Base-by-base conservation (phyloP, 2,888 invertebrate genomes). In the Euplagia quadripunctaria region DNA sequence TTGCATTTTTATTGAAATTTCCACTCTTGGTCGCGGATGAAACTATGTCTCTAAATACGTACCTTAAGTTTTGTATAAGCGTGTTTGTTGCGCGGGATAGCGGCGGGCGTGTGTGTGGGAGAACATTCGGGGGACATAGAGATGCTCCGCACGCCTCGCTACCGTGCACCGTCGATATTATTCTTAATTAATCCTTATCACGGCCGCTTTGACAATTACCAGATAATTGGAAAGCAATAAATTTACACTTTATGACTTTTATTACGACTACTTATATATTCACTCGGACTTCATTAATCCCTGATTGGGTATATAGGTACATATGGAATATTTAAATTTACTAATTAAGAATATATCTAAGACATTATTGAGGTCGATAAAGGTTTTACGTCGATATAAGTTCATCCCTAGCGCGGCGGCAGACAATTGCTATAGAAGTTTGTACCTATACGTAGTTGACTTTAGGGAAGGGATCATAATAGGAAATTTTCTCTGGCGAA, bases 1-100 rank as follows among this genome's bases (percentile, higher is more conserved):
- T 96, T 93, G 92, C 95, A 95, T 96, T 93, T 96, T 95, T 95
- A 95, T 95, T 94, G 94, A 94, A 95, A 91, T 94, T 94, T 94
- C 93, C 92, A 94, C 92, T 94, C 92, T 91, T 91, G 92, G 90
- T 88, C 91, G 90, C 87, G 91, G 91, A 93, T 93, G 91, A 93
- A 94, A 94, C 93, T 94, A 93, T 92, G 90, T 92, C 89, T 93
- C 89, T 93, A 92, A 93, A 91, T 93, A 93, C 89, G 88, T 92
- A 94, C 90, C 91, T 92, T 91, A 90, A 93, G 90, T 89, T 92
- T 91, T 89, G 91, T 92, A 90, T 90, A 89, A 89, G 86, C 86
- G 86, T 87, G 84, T 86, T 86, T 88, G 87, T 84, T 74, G 63
- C 42, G 64, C 68, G 14, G n/a, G 68, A 41, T 52, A 6, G 52